Base-by-base conservation (phyloP, 2,797 vertebrate species). In the Caiman crocodilus region DNA sequence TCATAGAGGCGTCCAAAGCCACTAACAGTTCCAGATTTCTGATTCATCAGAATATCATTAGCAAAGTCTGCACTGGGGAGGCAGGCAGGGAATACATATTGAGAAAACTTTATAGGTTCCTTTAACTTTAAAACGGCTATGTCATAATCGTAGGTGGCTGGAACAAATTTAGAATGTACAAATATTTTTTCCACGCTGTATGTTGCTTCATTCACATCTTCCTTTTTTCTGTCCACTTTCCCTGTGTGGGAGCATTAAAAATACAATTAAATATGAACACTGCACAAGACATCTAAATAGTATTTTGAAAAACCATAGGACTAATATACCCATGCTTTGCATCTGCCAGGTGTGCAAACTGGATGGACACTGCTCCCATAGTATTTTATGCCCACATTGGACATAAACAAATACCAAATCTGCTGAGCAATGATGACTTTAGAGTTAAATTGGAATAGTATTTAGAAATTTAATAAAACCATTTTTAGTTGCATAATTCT, bases 1-100 rank as follows among this genome's bases (percentile, higher is more conserved):
- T 99, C 98, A 0, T 97, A 97, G 0, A 98, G 85, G 6, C 98
- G 98, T 1, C 99, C 99, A 0, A 99, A 99, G 12, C 99, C 99
- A 0, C 99, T 99, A 61, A 99, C 98, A n/a, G 97, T 75, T 2
- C 98, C 99, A 0, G 96, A 83, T 0, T 58, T 63, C 95, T 99
- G 97, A 0, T 86, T 97, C 99, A 99, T 99, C 94, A 99, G 96
- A 1, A 99, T 98, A 11, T 98, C 97, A 79, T 99, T 99, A 0
- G 99, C 99, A 88, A 99, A 99, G 13, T 98, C 97, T 1, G 35
- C 76, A 35, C 98, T 97, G 0, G 99, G 99, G 8, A 99, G 89
- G 95, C 99, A 99, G 0, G 99, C 99, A 0, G 99, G 98, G 1
- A 99, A 65, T 90, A 99, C 92, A 21, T 96, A 99, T 65, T 84